A percentile compares a stretch with the other conserved stretches of the same genome.
Evolutionary conservation across 2,113 vertebrate species (phyloP).

Genomic region (Pelecanus crispus): DNA sequence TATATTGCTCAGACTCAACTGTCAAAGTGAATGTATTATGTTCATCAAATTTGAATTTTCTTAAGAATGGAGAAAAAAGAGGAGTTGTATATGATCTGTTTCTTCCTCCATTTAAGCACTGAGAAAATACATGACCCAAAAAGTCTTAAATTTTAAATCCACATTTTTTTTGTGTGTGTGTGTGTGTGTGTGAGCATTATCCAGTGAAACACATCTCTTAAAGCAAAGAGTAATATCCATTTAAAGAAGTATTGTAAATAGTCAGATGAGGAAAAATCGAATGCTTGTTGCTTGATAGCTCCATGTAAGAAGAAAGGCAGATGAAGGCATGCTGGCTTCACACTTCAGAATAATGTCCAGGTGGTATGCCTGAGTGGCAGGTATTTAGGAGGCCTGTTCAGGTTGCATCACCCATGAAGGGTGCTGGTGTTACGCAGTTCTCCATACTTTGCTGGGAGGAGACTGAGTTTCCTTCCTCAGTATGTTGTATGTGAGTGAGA

Average conservation of each 20-base stretch:
- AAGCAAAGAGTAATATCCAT: neutral
- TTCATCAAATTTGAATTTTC: neutral
- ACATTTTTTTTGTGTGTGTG: neutral
- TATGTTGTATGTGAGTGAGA: rapidly evolving
- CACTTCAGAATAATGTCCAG: neutral
- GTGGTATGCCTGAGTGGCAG: neutral
- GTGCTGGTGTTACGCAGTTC: neutral
- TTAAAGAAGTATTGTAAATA: neutral
- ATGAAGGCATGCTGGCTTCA: neutral
- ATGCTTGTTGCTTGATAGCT: neutral
- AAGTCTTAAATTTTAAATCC: neutral
- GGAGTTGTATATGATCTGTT: neutral
- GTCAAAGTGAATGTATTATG: neutral
- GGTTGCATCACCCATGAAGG: neutral
- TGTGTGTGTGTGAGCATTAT: neutral
- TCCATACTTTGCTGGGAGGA: neutral
- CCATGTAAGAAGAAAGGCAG: neutral
- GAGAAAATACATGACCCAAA: neutral
- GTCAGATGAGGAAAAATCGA: neutral
- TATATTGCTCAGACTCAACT: neutral
- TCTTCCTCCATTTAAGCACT: neutral
- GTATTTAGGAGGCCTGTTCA: neutral
- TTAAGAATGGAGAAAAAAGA: neutral
- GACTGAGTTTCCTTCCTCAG: neutral
- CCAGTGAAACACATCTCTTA: neutral